Percentiles rank a stretch among this genome's conserved stretches.
These are phyloP conservation scores for Scortum barcoo DNA, from an alignment of 2,113 vertebrate species.

Conservation along the genomic window DNA sequence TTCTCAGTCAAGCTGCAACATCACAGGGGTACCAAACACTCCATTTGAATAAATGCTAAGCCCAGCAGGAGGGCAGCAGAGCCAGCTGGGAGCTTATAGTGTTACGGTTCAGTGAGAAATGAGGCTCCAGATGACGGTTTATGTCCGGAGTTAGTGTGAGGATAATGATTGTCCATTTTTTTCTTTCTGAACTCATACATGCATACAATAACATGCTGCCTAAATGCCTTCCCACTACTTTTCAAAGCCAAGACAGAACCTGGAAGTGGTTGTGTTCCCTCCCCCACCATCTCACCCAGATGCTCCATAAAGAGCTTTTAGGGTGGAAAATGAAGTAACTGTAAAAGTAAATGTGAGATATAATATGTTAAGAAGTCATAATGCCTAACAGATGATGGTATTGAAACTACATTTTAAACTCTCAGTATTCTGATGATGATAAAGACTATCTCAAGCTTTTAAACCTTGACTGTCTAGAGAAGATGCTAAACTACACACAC, in stretches of 20 bases:
- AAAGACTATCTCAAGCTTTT: neutral
- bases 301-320: neutral
- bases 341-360: neutral
- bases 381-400: neutral
- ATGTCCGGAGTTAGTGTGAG: neutral
- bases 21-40: constrained; percentile 17
- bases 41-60: constrained; percentile 43
- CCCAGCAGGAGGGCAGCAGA: constrained; percentile 19
- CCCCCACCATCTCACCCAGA: neutral
- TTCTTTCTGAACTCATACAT: neutral
- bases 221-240: neutral
- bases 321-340: neutral
- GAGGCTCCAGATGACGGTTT: neutral
- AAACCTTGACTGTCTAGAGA: neutral
- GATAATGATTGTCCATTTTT: neutral
- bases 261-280: no score
- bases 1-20: constrained; percentile 28
- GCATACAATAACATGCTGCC: neutral
- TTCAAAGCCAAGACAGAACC: neutral
- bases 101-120: neutral
- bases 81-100: constrained; percentile 23
- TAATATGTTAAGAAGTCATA: neutral
- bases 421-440: neutral
- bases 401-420: neutral
- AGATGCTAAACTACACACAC: neutral